Evolutionary conservation across 2,888 invertebrate species (phyloP).

Genomic region (Clitarchus hookeri): DNA sequence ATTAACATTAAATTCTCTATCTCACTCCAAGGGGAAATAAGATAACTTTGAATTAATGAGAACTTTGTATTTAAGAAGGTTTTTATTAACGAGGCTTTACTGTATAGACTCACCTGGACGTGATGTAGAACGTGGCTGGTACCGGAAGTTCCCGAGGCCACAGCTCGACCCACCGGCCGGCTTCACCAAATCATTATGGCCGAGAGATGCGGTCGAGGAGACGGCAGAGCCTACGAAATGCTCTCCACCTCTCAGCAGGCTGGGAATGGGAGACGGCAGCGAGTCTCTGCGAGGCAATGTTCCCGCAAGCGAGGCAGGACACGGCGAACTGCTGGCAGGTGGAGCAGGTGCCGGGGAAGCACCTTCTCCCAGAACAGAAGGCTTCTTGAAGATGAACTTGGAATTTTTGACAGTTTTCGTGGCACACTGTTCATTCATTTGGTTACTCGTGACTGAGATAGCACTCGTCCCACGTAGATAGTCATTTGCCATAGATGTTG

Average conservation of each 20-base stretch:
- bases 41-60: too few relatives aligned
- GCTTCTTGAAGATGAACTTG: slow-evolving; percentile 16
- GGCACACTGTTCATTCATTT: neutral
- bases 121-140: neutral
- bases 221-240: neutral
- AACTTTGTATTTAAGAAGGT: too few relatives aligned
- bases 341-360: too few relatives aligned
- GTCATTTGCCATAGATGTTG: neutral
- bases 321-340: neutral
- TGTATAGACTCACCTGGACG: neutral
- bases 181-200: neutral
- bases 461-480: neutral
- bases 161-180: neutral
- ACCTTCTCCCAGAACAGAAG: neutral
- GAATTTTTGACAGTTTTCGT: neutral
- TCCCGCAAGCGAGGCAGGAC: too few relatives aligned
- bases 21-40: too few relatives aligned
- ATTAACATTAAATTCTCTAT: too few relatives aligned
- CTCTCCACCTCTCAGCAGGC: neutral
- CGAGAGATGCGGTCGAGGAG: neutral
- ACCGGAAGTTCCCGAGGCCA: neutral
- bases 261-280: neutral
- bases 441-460: neutral
- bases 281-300: neutral
- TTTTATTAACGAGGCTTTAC: too few relatives aligned